Evolutionary conservation across 2,888 invertebrate genomes (phyloP), one percentile per base, ranked within the genome.

Genomic region (Ophioninae sp.): DNA sequence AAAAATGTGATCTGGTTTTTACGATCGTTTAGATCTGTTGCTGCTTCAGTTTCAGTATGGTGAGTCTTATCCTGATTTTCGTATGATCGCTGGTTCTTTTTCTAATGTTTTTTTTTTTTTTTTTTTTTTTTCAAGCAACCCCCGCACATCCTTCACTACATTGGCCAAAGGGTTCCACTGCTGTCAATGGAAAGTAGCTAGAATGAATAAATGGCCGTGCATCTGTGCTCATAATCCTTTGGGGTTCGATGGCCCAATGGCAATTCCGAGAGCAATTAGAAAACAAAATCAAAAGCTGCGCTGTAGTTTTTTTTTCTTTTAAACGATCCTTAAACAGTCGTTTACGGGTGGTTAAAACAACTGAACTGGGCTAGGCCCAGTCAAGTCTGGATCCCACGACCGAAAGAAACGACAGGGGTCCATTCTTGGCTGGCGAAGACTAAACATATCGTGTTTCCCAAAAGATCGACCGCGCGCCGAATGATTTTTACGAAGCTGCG

Each of bases 361-460:
- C 84, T 82, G 84, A 87, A 84, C 69, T 84, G 85, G 82, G 56
- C 61, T 59, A 7, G 22, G 51, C 51, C 17, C 51, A 51, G 44
- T 23, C 13, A 37, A 37, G 73, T 22, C 80, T 79, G 78, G 86
- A 86, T 90, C 89, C 87, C 88, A 90, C 88, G 88, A 85, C 75
- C 74, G 68, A 56, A 81, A 78, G 83, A 85, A 30, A 71, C 83
- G 80, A 75, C 84, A 63, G 79, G 82, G 87, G 86, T 85, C 81
- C 87, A 71, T 87, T 88, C 84, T 80, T 76, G 74, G 69, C 71
- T 84, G 82, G 76, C 87, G 86, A 85, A 90, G 90, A 90, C 90
- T 88, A 91, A 91, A 91, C 90, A 90, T 89, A 91, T 91, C 91
- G 87, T 87, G 87, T 91, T 91, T 89, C 91, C 85, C 79, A 89